Base-by-base conservation (phyloP, 1,140 invertebrate genomes). In the Microplitis demolitor region DNA sequence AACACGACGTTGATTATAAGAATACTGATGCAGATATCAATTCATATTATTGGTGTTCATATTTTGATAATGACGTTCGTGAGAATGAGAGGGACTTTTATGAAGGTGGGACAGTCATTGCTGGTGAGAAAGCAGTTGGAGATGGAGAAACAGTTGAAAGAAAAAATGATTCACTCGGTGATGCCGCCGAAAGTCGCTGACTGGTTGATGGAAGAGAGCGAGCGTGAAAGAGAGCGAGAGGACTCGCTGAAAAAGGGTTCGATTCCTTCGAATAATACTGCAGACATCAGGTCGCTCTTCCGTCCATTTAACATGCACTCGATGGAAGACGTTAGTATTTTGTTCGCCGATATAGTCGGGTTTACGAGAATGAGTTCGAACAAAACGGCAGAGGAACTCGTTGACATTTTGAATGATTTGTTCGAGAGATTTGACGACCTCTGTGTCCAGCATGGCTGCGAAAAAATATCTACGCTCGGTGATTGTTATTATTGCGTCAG, bases 291-390 rank as follows among this genome's bases (percentile, higher is more conserved):
- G 73, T 94, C 94, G 1, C 87, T 96, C 14, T 97, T 97, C 82
- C 89, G 96, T 66, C 96, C 96, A 3, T 98, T 98, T 79, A 97
- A 97, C 79, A 98, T 98, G 96, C 94, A 95, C 82, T 92, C 93
- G 50, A 98, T 98, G 95, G 92, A 96, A 71, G 94, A 98, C 84
- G 97, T 98, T 24, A 98, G 96, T 83, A 99, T 99, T 78, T 84
- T 99, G n/a, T 99, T 99, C 84, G 97, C 97, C 37, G 97, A 99
- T 84, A 98, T 99, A 81, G 97, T 98, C 16, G 97, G 97, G 4
- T 99, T 99, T 84, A 99, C 97, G 0, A 94, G 93, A 80, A 99
- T 99, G 97, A 96, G 95, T 61, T 97, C 96, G 56, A 98, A 97
- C 74, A 99, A 99, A 88, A 93, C 91, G 87, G 92, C 97, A 64